These are phyloP conservation scores for Typhlomys cinereus DNA, from an alignment of 2,113 vertebrate species.

Conservation along the genomic window DNA sequence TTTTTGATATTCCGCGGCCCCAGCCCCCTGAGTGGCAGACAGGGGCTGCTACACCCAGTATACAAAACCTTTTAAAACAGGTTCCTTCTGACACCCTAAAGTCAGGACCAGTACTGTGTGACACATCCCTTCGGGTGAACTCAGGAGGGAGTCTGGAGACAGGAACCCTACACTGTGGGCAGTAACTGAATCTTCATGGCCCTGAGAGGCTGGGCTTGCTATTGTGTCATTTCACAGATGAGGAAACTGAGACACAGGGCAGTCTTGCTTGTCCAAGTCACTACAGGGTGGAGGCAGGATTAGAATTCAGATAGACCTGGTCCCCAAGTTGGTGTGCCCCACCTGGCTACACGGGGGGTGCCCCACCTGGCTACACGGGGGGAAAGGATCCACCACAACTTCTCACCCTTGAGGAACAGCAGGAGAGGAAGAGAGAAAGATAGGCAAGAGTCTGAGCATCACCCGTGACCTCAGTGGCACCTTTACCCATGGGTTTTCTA, in stretches of 20 bases:
- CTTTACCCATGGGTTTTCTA: background rate
- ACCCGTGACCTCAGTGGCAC: background rate
- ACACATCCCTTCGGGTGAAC: background rate
- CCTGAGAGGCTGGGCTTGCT: background rate
- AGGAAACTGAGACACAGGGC: constrained; percentile 37
- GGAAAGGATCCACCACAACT: background rate
- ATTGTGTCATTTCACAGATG: background rate
- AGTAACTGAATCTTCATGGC: background rate
- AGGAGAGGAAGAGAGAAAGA: background rate
- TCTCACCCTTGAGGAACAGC: background rate
- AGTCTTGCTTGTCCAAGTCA: background rate
- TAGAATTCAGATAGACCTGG: constrained; percentile 27
- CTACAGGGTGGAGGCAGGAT: background rate
- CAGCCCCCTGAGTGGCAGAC: background rate
- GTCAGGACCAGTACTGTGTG: background rate
- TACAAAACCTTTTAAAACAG: background rate
- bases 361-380: constrained; percentile 7
- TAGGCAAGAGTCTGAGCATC: background rate
- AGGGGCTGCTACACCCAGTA: background rate
- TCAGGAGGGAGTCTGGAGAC: background rate
- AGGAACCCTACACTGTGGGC: background rate
- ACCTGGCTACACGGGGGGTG: background rate
- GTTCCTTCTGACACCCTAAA: background rate
- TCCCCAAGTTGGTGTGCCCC: background rate
- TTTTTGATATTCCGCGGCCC: background rate